Evolutionary conservation across 2,797 vertebrate species (phyloP).

Genomic region (Rhynchotus rufescens): DNA sequence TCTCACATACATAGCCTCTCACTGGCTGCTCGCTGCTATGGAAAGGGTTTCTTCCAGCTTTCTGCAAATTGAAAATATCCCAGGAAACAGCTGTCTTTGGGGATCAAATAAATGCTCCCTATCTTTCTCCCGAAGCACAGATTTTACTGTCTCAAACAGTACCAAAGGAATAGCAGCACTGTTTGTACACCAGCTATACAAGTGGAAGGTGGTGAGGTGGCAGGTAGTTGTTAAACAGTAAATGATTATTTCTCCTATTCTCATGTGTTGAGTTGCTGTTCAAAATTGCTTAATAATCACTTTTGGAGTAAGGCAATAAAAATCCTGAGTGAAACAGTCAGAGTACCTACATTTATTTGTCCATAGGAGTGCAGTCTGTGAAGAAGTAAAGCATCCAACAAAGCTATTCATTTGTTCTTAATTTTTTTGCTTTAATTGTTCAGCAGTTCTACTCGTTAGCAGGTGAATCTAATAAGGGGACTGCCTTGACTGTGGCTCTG

Average conservation of each 20-base stretch:
- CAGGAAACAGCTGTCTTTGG: not conserved
- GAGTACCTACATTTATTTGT: not conserved
- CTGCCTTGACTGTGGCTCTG: not conserved
- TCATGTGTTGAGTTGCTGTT: not conserved
- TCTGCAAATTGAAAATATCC: not conserved
- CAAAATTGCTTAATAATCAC: not conserved
- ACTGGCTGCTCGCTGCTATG: not conserved
- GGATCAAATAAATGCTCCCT: not conserved
- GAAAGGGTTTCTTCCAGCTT: not conserved
- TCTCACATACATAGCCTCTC: not conserved
- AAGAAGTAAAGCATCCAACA: not conserved
- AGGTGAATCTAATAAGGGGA: not conserved
- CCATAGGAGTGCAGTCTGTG: fast-evolving
- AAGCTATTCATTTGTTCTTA: not conserved
- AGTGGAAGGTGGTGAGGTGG: not conserved
- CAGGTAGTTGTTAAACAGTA: not conserved
- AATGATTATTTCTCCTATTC: not conserved
- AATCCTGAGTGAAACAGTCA: not conserved
- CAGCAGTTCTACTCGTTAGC: too few species aligned
- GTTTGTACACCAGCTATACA: not conserved
- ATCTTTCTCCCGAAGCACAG: not conserved
- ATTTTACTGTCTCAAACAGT: not conserved
- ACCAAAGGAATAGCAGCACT: not conserved
- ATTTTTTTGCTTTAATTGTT: not conserved
- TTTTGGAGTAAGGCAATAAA: not conserved